Conservation (phyloP, 2,888 invertebrate species). For the Tridacna gigas region DNA sequence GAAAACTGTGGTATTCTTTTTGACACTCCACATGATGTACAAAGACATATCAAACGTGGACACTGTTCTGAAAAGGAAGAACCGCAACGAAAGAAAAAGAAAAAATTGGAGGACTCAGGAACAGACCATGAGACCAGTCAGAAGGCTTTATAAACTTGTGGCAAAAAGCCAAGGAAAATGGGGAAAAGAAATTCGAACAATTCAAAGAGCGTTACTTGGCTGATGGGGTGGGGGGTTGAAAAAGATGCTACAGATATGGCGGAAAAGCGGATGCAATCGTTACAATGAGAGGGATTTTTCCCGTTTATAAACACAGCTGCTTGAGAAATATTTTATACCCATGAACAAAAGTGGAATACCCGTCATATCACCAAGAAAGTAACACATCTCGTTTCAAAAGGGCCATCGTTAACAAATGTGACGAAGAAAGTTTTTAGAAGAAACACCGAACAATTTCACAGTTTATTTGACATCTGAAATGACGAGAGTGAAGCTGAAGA, state of each 20-base stretch:
- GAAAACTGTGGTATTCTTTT: too few species aligned
- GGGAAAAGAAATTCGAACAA: too few species aligned
- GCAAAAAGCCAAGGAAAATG: too few species aligned
- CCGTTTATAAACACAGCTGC: conserved; percentile 8
- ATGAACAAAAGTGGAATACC: conserved; percentile 11
- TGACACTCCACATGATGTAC: too few species aligned
- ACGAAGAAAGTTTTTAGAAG: conserved; percentile 20
- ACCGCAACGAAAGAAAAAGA: too few species aligned
- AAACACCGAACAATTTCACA: neutral
- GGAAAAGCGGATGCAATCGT: conserved; percentile 3
- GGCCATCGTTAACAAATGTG: neutral
- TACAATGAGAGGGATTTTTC: conserved; percentile 22
- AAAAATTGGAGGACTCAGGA: too few species aligned
- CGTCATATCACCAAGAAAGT: conserved; percentile 12
- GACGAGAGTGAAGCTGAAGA: too few species aligned
- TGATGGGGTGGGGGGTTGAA: conserved; percentile 26
- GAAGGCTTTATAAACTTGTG: too few species aligned
- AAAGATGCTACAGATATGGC: conserved; percentile 35
- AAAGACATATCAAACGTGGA: too few species aligned
- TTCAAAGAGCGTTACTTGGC: neutral
- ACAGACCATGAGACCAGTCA: too few species aligned
- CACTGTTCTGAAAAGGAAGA: too few species aligned
- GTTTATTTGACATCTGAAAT: too few species aligned
- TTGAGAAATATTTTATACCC: conserved; percentile 28
- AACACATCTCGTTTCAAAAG: conserved; percentile 1